phyloP scores from a whole-genome alignment of 2,797 vertebrate genomes.

The Protonibea diacanthus region DNA sequence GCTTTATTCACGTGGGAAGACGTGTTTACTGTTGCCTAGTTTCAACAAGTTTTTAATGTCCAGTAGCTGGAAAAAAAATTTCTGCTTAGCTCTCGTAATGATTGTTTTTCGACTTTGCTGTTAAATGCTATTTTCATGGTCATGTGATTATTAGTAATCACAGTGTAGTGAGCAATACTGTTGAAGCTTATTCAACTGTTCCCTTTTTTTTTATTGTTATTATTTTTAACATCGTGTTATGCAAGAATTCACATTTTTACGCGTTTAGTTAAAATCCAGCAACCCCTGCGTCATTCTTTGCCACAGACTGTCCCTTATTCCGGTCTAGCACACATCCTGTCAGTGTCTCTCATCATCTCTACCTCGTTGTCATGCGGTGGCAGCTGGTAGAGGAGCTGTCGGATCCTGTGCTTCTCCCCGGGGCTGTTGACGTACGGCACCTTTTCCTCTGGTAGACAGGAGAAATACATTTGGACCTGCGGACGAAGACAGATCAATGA shows the following conservation, averaged over 20 bases:
- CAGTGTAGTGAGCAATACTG: neutral
- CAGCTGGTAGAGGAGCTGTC: slow-evolving; percentile 97
- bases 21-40: neutral
- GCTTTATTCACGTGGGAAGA: neutral
- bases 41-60: neutral
- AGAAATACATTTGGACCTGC: slow-evolving; percentile 98
- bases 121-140: neutral
- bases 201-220: neutral
- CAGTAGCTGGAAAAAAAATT: neutral
- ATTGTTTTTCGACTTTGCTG: neutral
- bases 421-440: slow-evolving; percentile 96
- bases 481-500: slow-evolving; percentile 31
- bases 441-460: slow-evolving; percentile 95
- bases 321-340: neutral
- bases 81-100: neutral
- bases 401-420: slow-evolving; percentile 95
- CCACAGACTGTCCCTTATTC: neutral
- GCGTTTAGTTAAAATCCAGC: neutral
- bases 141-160: neutral
- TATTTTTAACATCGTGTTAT: neutral
- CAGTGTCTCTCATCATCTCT: slow-evolving; percentile 49
- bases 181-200: neutral
- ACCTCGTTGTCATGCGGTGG: slow-evolving; percentile 97
- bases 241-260: neutral
- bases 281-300: neutral